Conservation (phyloP, 2,888 invertebrate species). For the Nomada flava region DNA sequence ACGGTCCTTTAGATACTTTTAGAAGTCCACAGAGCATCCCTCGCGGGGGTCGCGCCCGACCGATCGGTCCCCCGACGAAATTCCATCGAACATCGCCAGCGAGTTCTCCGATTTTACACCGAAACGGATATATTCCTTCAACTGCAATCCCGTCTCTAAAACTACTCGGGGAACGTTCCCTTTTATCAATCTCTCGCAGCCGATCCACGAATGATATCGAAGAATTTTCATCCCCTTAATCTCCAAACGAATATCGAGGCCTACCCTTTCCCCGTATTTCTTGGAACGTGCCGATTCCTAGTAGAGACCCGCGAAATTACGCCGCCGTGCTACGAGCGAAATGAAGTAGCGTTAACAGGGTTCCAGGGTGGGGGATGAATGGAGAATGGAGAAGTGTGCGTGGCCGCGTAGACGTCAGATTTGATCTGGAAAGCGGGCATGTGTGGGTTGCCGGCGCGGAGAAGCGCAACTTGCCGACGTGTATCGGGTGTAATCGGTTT, state of each 20-base stretch:
- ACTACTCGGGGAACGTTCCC: neutral
- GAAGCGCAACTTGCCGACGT: slow-evolving; percentile 55
- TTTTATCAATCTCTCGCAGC: neutral
- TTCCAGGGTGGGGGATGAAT: slow-evolving; percentile 38
- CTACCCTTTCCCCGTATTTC: too few species aligned
- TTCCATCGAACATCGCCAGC: neutral
- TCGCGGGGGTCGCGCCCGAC: slow-evolving; percentile 49
- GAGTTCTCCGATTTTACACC: slow-evolving; percentile 16
- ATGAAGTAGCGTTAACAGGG: slow-evolving; percentile 56
- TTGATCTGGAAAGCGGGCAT: slow-evolving; percentile 13
- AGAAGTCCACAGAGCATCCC: slow-evolving; percentile 64
- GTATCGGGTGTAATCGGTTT: slow-evolving; percentile 76
- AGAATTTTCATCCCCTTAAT: neutral
- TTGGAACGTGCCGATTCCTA: too few species aligned
- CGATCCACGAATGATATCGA: neutral
- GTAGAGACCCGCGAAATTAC: too few species aligned
- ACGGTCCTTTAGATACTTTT: slow-evolving; percentile 80
- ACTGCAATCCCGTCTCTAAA: neutral
- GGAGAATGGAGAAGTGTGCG: neutral
- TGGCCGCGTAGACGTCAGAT: slow-evolving; percentile 27
- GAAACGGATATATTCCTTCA: neutral
- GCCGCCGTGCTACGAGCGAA: neutral
- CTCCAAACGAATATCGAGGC: too few species aligned
- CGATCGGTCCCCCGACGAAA: slow-evolving; percentile 37
- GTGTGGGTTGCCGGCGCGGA: slow-evolving; percentile 29